A percentile compares a stretch with the other conserved stretches of the same genome.
Evolutionary conservation across 2,888 invertebrate genomes (phyloP).

Genomic region (Cantharis rustica): DNA sequence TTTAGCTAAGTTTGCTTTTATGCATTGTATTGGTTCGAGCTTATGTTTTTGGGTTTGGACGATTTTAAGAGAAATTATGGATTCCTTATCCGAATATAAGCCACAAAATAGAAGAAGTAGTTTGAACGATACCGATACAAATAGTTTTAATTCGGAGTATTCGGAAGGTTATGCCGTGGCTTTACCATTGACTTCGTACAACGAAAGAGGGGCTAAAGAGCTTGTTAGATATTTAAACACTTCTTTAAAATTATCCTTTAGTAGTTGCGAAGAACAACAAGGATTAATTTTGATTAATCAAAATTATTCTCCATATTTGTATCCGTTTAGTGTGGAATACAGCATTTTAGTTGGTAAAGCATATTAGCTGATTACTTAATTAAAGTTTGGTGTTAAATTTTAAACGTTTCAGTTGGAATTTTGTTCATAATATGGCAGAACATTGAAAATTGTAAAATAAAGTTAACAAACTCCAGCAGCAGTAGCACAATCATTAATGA

Average conservation of each 20-base stretch:
- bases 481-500: conserved; percentile 44
- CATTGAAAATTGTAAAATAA: conserved; percentile 64
- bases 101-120: conserved; percentile 50
- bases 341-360: conserved; percentile 73
- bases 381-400: conserved; percentile 4
- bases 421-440: conserved; percentile 77
- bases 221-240: conserved; percentile 43
- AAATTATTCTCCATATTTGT: conserved; percentile 75
- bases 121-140: conserved; percentile 19
- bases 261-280: conserved; percentile 57
- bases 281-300: conserved; percentile 60
- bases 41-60: conserved; percentile 82
- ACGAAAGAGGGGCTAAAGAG: conserved; percentile 45
- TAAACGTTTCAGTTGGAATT: conserved; percentile 64
- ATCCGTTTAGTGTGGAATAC: conserved; percentile 81
- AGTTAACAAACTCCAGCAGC: conserved; percentile 24
- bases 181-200: conserved; percentile 47
- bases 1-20: conserved; percentile 72
- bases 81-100: conserved; percentile 59
- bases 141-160: neutral
- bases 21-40: conserved; percentile 81
- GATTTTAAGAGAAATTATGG: conserved; percentile 73
- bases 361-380: conserved; percentile 8
- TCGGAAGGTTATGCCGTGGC: conserved; percentile 42
- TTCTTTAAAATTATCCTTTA: conserved; percentile 37